Percentiles rank a stretch among this genome's conserved stretches.
phyloP scores from a whole-genome alignment of 2,888 invertebrate genomes.

The Meiosimyza decipiens region DNA sequence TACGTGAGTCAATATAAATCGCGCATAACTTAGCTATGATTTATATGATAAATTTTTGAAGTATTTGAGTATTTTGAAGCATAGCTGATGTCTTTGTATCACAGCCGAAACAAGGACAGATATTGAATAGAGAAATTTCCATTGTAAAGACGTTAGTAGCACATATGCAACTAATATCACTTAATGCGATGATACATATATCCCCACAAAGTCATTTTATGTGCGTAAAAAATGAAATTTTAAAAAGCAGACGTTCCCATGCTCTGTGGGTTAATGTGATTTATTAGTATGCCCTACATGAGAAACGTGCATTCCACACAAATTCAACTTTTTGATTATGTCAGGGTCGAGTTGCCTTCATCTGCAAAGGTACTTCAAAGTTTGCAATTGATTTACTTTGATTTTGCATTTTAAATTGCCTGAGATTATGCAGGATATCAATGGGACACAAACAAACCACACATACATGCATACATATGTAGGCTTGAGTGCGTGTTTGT shows the following conservation, averaged over 20 bases:
- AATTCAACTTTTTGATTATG: conserved; percentile 15
- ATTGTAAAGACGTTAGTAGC: conserved; percentile 23
- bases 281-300: conserved; percentile 52
- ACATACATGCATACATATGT: background rate
- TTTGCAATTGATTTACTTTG: conserved; percentile 63
- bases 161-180: conserved; percentile 54
- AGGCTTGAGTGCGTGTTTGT: background rate
- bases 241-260: background rate
- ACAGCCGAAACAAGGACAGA: background rate
- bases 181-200: background rate
- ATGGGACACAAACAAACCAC: background rate
- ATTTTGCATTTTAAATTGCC: conserved; percentile 58
- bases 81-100: background rate
- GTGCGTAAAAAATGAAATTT: background rate
- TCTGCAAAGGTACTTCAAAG: conserved; percentile 34
- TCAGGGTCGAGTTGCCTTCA: background rate
- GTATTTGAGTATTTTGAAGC: background rate
- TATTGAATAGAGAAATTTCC: conserved; percentile 15
- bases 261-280: conserved; percentile 51
- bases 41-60: conserved; percentile 10
- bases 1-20: conserved; percentile 17
- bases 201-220: no score
- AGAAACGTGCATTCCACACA: conserved; percentile 47
- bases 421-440: conserved; percentile 25
- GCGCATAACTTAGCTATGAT: conserved; percentile 13